Base-by-base conservation (phyloP, 2,797 vertebrate species). In the Dallia pectoralis region DNA sequence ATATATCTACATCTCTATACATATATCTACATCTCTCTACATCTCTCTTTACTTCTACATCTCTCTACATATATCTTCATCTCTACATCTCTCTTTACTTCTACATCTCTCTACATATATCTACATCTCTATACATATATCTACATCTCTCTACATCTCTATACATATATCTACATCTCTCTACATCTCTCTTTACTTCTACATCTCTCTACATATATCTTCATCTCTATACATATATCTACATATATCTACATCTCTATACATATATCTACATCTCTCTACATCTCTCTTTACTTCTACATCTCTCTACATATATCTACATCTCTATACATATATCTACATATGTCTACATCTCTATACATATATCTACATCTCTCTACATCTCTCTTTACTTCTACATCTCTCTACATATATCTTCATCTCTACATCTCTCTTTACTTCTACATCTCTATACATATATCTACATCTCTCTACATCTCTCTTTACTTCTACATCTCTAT, bases 111-210 rank as follows among this genome's bases (percentile, higher is more conserved):
- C 49, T 44, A 7, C 14, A 7, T 19, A 16, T 4, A 18, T 51
- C 49, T 6, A 18, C 74, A 81, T 77, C 75, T 78, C 76, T 69
- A n/a, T n/a, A n/a, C 81, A 53, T 25, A 40, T 33, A 51, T 51
- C 49, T 44, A 7, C 14, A 7, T 19, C 49, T 4, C 12, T 51
- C 49, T 6, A 18, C 74, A 81, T 77, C 75, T 78, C 76, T 69
- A n/a, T n/a, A n/a, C 81, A 53, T 25, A 40, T 33, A 51, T 51
- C 49, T 44, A 7, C 14, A 7, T 19, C 49, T 4, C 12, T 51
- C 49, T 6, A 18, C 74, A 81, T 77, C 75, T 78, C 76, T 69
- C 81, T n/a, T n/a, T n/a, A n/a, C n/a, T n/a, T n/a, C n/a, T n/a
- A n/a, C n/a, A 53, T 25, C 40, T 33, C 19, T 51, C 49, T 44